phyloP scores from a whole-genome alignment of 1,140 invertebrate species.

The Drosophila takahashii region DNA sequence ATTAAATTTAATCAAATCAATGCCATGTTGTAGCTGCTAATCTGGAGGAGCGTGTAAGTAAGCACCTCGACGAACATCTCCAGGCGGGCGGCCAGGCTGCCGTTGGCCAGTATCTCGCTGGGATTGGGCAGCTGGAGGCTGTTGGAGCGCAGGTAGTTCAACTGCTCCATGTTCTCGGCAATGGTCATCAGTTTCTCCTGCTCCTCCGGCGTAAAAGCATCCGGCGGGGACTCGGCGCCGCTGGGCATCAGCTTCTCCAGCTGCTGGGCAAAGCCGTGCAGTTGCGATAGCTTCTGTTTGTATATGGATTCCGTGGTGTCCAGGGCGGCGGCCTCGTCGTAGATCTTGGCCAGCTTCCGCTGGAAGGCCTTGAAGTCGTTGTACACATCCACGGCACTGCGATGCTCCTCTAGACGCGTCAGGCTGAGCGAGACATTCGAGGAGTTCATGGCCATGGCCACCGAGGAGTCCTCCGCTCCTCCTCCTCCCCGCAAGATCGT shows the following conservation, averaged over 20 bases:
- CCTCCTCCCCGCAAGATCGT: constrained; percentile 26
- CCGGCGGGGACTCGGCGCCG: constrained; percentile 13
- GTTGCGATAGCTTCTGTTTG: constrained; percentile 41
- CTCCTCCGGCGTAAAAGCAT: constrained; percentile 55
- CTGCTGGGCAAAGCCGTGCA: constrained; percentile 66
- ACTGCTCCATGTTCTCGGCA: constrained; percentile 60
- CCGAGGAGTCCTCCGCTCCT: constrained; percentile 13
- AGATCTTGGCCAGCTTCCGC: constrained; percentile 48
- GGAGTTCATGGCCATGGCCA: constrained; percentile 7
- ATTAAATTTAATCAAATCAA: constrained; percentile 8
- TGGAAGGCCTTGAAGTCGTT: constrained; percentile 66
- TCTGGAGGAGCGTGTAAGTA: constrained; percentile 59
- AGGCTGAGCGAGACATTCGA: constrained; percentile 17
- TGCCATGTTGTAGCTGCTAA: constrained; percentile 42
- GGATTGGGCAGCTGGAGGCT: constrained; percentile 29
- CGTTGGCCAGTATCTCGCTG: constrained; percentile 19
- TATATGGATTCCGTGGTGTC: constrained; percentile 35
- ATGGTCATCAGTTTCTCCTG: constrained; percentile 35
- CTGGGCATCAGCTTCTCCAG: constrained; percentile 63
- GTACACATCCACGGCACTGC: constrained; percentile 44
- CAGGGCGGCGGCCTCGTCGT: constrained; percentile 31
- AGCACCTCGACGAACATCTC: constrained; percentile 68
- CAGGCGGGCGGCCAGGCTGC: constrained; percentile 27
- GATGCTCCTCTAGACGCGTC: constrained; percentile 39
- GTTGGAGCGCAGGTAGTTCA: constrained; percentile 65